Percentiles rank a stretch among this genome's conserved stretches.
These are phyloP conservation scores for Decapterus maruadsi DNA, from an alignment of 2,797 vertebrate species.

Conservation along the genomic window DNA sequence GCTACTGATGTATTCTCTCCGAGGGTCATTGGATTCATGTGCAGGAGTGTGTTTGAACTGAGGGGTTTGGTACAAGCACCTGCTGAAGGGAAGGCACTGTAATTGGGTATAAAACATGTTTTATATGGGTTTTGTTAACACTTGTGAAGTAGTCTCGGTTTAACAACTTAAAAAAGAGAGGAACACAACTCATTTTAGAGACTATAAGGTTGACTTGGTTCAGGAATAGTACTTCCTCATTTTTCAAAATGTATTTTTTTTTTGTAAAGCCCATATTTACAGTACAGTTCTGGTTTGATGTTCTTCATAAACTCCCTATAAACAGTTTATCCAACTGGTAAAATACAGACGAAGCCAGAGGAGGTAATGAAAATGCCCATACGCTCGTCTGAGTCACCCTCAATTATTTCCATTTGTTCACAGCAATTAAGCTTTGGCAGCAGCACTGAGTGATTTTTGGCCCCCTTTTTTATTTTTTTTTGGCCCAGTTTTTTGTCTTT, in stretches of 20 bases:
- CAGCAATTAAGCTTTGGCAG: not conserved
- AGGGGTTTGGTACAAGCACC: constrained; percentile 20
- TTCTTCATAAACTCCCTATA: not conserved
- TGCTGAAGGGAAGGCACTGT: not conserved
- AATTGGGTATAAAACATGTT: not conserved
- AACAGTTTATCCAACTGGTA: constrained; percentile 2
- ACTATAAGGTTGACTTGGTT: not conserved
- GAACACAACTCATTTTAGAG: not conserved
- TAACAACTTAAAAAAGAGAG: not conserved
- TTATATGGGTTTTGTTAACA: not conserved
- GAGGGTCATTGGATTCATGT: constrained; percentile 56
- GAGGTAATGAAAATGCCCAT: constrained; percentile 1
- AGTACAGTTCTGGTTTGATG: not conserved
- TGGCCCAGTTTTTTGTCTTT: not conserved
- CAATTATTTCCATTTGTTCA: not conserved
- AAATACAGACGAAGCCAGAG: constrained; percentile 7
- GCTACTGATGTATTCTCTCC: constrained; percentile 65
- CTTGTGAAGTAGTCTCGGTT: not conserved
- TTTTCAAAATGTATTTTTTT: not conserved
- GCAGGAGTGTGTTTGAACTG: constrained; percentile 28
- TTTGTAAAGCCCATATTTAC: not conserved
- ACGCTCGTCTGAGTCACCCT: not conserved
- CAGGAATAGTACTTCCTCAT: not conserved
- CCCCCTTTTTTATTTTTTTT: too few species aligned
- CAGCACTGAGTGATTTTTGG: constrained; percentile 1